These are phyloP conservation scores for Arnoldichthys spilopterus DNA, from an alignment of 2,797 vertebrate genomes.

Conservation along the genomic window DNA sequence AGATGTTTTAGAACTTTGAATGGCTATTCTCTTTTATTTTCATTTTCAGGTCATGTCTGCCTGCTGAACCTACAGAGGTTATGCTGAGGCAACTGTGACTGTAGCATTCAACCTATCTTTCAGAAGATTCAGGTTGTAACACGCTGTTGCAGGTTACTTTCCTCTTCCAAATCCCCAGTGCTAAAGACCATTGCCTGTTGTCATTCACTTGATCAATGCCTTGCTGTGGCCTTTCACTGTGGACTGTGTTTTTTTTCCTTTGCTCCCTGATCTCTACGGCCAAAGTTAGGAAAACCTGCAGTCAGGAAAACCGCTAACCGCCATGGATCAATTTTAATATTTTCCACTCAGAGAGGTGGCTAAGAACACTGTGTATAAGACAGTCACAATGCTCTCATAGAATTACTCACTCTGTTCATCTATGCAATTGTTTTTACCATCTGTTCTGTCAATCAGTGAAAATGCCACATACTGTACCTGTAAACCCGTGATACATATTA, in stretches of 20 bases:
- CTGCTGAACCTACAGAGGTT: too few species aligned
- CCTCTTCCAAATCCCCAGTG: conserved; percentile 41
- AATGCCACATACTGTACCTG: neutral
- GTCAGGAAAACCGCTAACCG: neutral
- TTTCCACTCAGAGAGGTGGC: conserved; percentile 73
- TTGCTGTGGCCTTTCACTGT: conserved; percentile 47
- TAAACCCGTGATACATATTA: neutral
- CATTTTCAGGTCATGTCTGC: too few species aligned
- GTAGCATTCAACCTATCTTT: too few species aligned
- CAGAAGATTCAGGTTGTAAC: too few species aligned
- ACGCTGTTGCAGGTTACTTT: conserved; percentile 21
- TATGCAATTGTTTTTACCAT: neutral
- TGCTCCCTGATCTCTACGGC: neutral
- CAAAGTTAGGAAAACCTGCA: too few species aligned
- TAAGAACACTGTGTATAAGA: conserved; percentile 46
- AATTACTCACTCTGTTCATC: conserved; percentile 15
- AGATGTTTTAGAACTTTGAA: too few species aligned
- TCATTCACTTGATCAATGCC: conserved; percentile 41
- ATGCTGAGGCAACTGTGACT: too few species aligned
- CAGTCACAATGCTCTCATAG: conserved; percentile 15
- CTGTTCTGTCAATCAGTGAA: conserved; percentile 8
- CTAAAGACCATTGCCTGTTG: conserved; percentile 39
- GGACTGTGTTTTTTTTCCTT: conserved; percentile 48
- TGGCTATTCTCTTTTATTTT: too few species aligned
- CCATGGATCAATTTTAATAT: conserved; percentile 83